Base-by-base conservation (phyloP, 2,888 invertebrate genomes). In the Phrixothrix hirtus region DNA sequence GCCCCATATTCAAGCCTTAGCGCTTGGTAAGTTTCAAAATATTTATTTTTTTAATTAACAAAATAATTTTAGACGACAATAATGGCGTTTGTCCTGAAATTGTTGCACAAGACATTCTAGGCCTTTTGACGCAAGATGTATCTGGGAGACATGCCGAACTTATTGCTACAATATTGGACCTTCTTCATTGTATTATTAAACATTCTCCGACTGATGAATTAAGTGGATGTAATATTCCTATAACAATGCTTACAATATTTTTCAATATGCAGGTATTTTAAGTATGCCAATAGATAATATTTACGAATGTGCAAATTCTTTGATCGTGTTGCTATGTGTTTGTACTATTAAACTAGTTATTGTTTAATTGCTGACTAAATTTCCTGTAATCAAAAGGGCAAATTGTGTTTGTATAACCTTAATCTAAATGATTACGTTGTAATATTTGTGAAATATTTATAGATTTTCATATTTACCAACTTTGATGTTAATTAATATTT, bases 91-190 rank as follows among this genome's bases (percentile, higher is more conserved):
- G 70, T 1, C 72, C 77, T 1, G 75, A 76, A 61, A 59, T 75
- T 12, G 74, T 79, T 2, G 79, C 79, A 1, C 69, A 71, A n/a
- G 79, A 79, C 58, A 76, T 78, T 10, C 55, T 79, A 14, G 79
- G 79, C 16, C 59, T 79, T 12, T 70, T 79, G 57, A 70, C 68
- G 13, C 77, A 79, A 58, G 78, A 79, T 55, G 64, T 79, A 4
- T 55, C 66, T 0, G 74, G 73, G 13, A 70, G 77, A 25, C 79
- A 78, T 55, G 68, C 71, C 3, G 66, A 70, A 26, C 65, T 79
- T 6, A 51, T 78, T 7, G 67, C 69, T 5, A 60, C 73, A 17
- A 58, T 79, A 30, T 62, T 79, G 26, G 74, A 77, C 59, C 67
- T 79, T 31, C 56, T 79, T 32, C 71, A 76, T 58, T 71, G 72